phyloP scores from a whole-genome alignment of 2,888 invertebrate species.

The Molanna angustata region DNA sequence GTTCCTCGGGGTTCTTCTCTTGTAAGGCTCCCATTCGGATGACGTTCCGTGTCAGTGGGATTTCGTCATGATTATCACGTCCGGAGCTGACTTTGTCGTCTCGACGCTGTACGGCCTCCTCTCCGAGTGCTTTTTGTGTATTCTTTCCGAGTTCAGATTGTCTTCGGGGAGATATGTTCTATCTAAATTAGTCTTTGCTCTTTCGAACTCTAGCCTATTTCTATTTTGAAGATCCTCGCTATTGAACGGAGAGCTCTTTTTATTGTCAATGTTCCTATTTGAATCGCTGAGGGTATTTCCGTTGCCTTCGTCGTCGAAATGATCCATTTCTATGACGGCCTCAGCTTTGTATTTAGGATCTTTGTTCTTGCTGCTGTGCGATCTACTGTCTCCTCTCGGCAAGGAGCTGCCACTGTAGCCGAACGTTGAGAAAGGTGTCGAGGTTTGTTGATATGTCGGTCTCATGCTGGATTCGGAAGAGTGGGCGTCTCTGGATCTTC shows the following conservation, averaged over 20 bases:
- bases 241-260: conserved; percentile 15
- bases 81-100: conserved; percentile 85
- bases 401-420: conserved; percentile 49
- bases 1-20: conserved; percentile 54
- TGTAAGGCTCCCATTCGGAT: conserved; percentile 58
- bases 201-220: conserved; percentile 20
- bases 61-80: conserved; percentile 73
- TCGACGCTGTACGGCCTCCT: conserved; percentile 75
- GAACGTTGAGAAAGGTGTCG: conserved; percentile 54
- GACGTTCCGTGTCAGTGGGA: conserved; percentile 61
- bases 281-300: conserved; percentile 23
- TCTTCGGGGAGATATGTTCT: conserved; percentile 18
- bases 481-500: conserved; percentile 30
- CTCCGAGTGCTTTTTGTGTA: conserved; percentile 40
- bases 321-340: conserved; percentile 59
- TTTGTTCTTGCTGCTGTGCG: conserved; percentile 13
- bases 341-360: conserved; percentile 54
- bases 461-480: conserved; percentile 37
- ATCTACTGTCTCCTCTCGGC: conserved; percentile 25
- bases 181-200: conserved; percentile 11
- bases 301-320: conserved; percentile 35
- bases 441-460: conserved; percentile 37
- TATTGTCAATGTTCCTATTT: conserved; percentile 20
- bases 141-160: conserved; percentile 30
- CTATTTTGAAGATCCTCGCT: conserved; percentile 30